These are phyloP conservation scores for Cataglyphis albicans DNA, from an alignment of 2,888 invertebrate genomes.

Conservation along the genomic window DNA sequence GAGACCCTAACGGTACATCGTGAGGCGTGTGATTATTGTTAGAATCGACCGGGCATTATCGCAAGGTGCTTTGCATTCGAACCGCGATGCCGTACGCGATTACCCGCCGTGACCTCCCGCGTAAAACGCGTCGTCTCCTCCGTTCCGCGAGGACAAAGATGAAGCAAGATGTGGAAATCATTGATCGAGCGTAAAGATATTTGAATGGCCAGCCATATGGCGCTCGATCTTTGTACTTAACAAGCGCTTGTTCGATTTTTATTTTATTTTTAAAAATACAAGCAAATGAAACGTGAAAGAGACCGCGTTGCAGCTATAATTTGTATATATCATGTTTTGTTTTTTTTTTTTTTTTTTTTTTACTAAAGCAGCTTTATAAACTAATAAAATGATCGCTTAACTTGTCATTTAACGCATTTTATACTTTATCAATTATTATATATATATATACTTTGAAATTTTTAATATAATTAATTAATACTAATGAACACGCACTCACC, in stretches of 20 bases:
- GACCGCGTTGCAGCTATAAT: neutral
- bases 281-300: neutral
- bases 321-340: neutral
- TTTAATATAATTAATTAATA: neutral
- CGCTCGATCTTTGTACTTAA: neutral
- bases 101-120: conserved; percentile 33
- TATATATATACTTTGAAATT: neutral
- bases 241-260: neutral
- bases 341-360: neutral
- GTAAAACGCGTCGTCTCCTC: conserved; percentile 14
- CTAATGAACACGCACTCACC: conserved; percentile 81
- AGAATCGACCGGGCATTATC: conserved; percentile 42
- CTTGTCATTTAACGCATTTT: neutral
- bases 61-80: conserved; percentile 49
- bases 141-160: conserved; percentile 28
- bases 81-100: conserved; percentile 31
- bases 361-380: neutral
- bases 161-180: conserved; percentile 34
- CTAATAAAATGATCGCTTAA: neutral
- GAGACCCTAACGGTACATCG: conserved; percentile 67
- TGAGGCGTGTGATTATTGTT: conserved; percentile 63
- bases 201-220: neutral
- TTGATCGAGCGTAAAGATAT: conserved; percentile 46
- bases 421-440: neutral
- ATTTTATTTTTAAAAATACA: neutral